Base-by-base conservation (phyloP, 2,113 vertebrate species). In the Rhynchopsitta pachyrhyncha region DNA sequence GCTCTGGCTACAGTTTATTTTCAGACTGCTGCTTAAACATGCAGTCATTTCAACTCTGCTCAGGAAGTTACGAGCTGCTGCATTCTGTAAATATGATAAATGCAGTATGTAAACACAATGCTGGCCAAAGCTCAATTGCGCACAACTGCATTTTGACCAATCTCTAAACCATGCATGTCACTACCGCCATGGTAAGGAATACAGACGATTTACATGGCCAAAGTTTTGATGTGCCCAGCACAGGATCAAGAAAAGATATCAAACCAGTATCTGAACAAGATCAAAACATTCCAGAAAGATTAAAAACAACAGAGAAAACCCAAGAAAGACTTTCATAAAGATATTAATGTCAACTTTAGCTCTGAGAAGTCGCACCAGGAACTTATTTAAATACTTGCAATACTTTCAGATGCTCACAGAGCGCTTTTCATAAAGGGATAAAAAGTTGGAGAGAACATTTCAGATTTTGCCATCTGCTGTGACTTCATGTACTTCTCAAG, bases 391-490 rank as follows among this genome's bases (percentile, higher is more conserved):
- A 90, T 86, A 88, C 46, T 90, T 78, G 82, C 85, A 86, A 81
- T 90, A 74, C 82, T 95, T 92, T 80, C 62, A 95, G 74, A 71
- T 8, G 4, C 59, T 93, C 11, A 8, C 59, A 67, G 87, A 60
- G 70, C 3, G 25, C 85, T 93, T 92, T 94, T 90, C 88, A 75
- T 75, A 69, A 91, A 89, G 69, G 84, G 57, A 84, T 91, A 94
- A 86, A 88, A 84, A 94, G 59, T 41, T 87, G 64, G 63, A 95
- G 70, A 88, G 82, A 94, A 93, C n/a, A n/a, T 92, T 96, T 86
- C 79, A 78, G 75, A 93, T 92, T 95, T 92, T 91, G 69, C 95
- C 94, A 95, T 96, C 92, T 96, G 96, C 86, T 96, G 69, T 64
- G 78, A 95, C 89, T 96, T 79, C 60, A 44, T 82, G 91, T 93